Conservation (phyloP, 2,797 vertebrate species). For the Protonibea diacanthus region DNA sequence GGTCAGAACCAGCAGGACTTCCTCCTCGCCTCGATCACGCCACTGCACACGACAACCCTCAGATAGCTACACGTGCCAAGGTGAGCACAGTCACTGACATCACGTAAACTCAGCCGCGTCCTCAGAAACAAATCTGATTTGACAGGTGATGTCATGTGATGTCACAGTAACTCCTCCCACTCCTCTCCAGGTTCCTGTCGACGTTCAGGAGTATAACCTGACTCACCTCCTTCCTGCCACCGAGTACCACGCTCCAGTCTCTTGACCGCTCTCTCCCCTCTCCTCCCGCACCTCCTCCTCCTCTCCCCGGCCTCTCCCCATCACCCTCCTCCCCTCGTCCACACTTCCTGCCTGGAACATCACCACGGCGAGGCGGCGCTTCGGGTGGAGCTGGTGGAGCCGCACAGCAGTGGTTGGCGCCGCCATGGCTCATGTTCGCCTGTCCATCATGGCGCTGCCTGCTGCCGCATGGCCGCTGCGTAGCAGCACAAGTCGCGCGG, state of each 20-base stretch:
- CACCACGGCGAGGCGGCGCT: constrained; percentile 87
- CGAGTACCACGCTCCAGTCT: constrained; percentile 85
- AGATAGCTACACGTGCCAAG: constrained; percentile 89
- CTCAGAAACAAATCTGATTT: too few species aligned
- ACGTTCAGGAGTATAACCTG: constrained; percentile 89
- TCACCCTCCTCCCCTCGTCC: constrained; percentile 52
- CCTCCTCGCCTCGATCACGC: constrained; percentile 80
- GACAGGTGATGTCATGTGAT: neutral
- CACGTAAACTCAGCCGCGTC: too few species aligned
- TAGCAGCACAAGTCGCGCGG: constrained; percentile 86
- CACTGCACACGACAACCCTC: constrained; percentile 87
- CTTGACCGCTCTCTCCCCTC: constrained; percentile 82
- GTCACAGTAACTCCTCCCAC: neutral
- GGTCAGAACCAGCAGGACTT: constrained; percentile 65
- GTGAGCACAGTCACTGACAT: constrained; percentile 34
- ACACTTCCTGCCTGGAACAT: constrained; percentile 87
- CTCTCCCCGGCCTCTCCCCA: constrained; percentile 49
- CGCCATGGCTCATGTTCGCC: constrained; percentile 88
- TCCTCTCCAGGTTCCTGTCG: constrained; percentile 81
- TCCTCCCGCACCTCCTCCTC: constrained; percentile 34
- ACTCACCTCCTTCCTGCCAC: constrained; percentile 89
- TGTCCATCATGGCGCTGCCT: constrained; percentile 86
- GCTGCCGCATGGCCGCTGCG: constrained; percentile 85
- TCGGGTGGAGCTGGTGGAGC: constrained; percentile 82
- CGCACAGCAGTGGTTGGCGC: constrained; percentile 84